Evolutionary conservation across 2,888 invertebrate genomes (phyloP).

Genomic region (Caprella mutica): DNA sequence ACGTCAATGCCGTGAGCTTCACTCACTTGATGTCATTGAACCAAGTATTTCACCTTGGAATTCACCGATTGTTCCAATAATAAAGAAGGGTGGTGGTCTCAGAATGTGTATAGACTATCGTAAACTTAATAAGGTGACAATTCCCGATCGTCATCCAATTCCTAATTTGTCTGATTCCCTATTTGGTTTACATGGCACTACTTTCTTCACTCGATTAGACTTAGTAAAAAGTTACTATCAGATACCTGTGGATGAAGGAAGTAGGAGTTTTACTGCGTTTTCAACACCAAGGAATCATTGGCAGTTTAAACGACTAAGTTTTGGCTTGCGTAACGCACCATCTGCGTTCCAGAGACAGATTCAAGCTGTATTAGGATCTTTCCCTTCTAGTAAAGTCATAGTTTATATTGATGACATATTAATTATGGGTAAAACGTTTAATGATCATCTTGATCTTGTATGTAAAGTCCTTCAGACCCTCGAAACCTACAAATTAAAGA

Average conservation of each 20-base stretch:
- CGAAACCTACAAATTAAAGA: background rate
- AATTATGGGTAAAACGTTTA: background rate
- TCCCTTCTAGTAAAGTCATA: slow-evolving; percentile 1
- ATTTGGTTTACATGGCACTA: background rate
- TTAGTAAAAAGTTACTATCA: slow-evolving; percentile 1
- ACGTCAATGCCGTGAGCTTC: background rate
- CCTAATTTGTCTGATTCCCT: slow-evolving; percentile 2
- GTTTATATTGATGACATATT: background rate
- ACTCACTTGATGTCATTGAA: background rate
- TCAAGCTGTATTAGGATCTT: background rate
- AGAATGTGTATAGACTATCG: background rate
- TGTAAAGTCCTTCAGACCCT: background rate
- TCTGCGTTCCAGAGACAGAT: slow-evolving; percentile 6
- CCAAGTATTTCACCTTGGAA: background rate
- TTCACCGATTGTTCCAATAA: background rate
- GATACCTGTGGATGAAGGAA: background rate
- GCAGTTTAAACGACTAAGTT: slow-evolving; percentile 1
- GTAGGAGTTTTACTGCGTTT: background rate
- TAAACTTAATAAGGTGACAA: background rate
- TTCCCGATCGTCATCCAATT: background rate
- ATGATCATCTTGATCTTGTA: background rate
- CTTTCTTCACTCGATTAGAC: no score
- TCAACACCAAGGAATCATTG: slow-evolving; percentile 2
- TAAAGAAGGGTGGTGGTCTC: background rate
- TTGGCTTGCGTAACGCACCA: background rate